Base-by-base conservation (phyloP, 2,113 vertebrate genomes). In the Alosa alosa region DNA sequence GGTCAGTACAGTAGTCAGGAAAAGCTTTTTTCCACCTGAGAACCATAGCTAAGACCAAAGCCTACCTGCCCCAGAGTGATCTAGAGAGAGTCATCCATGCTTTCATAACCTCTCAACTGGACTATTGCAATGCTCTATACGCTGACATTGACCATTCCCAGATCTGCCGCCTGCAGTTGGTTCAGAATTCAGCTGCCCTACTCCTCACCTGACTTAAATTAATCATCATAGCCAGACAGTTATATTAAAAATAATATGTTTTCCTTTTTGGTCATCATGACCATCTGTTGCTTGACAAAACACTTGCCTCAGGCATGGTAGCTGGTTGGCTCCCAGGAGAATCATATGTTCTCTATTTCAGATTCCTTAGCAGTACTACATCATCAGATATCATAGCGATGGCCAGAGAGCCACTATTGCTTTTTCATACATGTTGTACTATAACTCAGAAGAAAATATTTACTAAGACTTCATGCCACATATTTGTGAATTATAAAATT, bases 181-280 rank as follows among this genome's bases (percentile, higher is more conserved):
- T 31, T 31, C 31, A 31, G 31, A 31, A 31, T 31, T 31, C 31
- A 31, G 31, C 31, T 31, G 31, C 31, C 31, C 31, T 31, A 31
- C 31, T 31, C 31, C 31, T 31, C 31, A 31, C 31, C 31, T 31
- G 91, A 95, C 94, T 95, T 95, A 94, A 94, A 96, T 96, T 93
- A 95, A 96, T 96, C 94, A 91, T 93, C 93, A 94, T 95, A 95
- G 95, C 95, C 94, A 96, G 95, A 96, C 95, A 94, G 91, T 91
- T 93, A 92, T 94, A 96, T 96, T 96, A 95, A 95, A 96, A 95
- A 85, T 83, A 72, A 95, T 93, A 93, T 94, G 95, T 93, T 95
- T 92, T 94, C 95, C 92, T 82, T 75, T 85, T 93, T 93, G 92
- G 87, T 92, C 92, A 93, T 93, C 95, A 94, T 94, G 94, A 94